A percentile compares a stretch with the other conserved stretches of the same genome.
Conservation (phyloP, 1,140 invertebrate species). For the Phocides pigmalion region DNA sequence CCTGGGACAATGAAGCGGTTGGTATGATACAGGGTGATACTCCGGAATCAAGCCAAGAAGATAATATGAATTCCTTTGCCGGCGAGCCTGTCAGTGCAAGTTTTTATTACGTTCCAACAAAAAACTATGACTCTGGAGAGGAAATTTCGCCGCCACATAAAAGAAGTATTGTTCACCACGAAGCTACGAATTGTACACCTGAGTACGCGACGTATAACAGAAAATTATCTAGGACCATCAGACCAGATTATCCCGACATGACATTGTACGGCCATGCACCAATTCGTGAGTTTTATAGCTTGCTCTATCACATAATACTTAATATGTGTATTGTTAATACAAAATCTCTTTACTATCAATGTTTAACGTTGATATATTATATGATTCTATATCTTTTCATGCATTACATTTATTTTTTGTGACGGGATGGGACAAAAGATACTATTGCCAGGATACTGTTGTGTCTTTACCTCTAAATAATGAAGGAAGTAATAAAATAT, state of each 20-base stretch:
- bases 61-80: conserved; percentile 76
- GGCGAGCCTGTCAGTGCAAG: conserved; percentile 83
- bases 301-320: too few species aligned
- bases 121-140: conserved; percentile 75
- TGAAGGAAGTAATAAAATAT: too few species aligned
- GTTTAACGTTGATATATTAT: too few species aligned
- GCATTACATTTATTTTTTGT: too few species aligned
- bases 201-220: conserved; percentile 64
- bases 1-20: conserved; percentile 90
- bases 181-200: conserved; percentile 57
- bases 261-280: conserved; percentile 59
- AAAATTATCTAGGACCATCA: conserved; percentile 54
- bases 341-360: too few species aligned
- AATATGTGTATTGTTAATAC: too few species aligned
- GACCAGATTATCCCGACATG: conserved; percentile 58
- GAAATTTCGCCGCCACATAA: conserved; percentile 54
- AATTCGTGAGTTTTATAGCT: conserved; percentile 57
- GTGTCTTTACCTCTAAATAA: too few species aligned
- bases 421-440: too few species aligned
- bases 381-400: too few species aligned
- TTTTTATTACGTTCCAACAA: conserved; percentile 83
- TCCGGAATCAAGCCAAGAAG: conserved; percentile 77
- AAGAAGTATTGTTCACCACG: conserved; percentile 57
- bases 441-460: too few species aligned
- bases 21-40: conserved; percentile 85